These are phyloP conservation scores for Osmerus mordax DNA, from an alignment of 2,113 vertebrate genomes.

Conservation along the genomic window DNA sequence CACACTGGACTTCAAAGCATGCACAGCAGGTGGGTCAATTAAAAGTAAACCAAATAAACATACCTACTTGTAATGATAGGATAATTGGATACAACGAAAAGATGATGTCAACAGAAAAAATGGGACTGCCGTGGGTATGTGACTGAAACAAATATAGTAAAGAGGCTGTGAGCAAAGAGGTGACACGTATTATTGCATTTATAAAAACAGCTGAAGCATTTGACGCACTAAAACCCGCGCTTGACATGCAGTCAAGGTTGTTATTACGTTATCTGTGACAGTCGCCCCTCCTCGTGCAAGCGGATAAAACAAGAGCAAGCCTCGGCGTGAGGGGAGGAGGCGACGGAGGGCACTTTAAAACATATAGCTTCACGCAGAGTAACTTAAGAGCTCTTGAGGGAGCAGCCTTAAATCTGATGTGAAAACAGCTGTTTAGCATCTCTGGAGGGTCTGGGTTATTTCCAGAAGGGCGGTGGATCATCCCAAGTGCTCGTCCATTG, in stretches of 20 bases:
- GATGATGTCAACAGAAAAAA: background rate
- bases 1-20: background rate
- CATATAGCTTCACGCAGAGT: constrained; percentile 38
- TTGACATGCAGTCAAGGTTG: constrained; percentile 31
- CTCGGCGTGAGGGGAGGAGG: constrained; percentile 16
- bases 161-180: background rate
- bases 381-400: constrained; percentile 53
- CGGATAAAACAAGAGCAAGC: constrained; percentile 21
- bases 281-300: constrained; percentile 12
- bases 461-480: constrained; percentile 34
- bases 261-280: constrained; percentile 32
- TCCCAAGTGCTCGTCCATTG: constrained; percentile 33
- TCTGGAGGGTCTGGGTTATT: constrained; percentile 29
- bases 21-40: background rate
- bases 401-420: constrained; percentile 42
- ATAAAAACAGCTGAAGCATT: constrained; percentile 8
- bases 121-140: no score
- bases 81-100: no score
- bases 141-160: background rate
- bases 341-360: constrained; percentile 32
- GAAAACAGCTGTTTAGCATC: constrained; percentile 60
- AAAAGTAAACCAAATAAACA: background rate
- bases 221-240: constrained; percentile 12
- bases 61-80: background rate
- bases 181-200: background rate